Conservation (phyloP, 2,888 invertebrate species). For the Heliconius ismenius region DNA sequence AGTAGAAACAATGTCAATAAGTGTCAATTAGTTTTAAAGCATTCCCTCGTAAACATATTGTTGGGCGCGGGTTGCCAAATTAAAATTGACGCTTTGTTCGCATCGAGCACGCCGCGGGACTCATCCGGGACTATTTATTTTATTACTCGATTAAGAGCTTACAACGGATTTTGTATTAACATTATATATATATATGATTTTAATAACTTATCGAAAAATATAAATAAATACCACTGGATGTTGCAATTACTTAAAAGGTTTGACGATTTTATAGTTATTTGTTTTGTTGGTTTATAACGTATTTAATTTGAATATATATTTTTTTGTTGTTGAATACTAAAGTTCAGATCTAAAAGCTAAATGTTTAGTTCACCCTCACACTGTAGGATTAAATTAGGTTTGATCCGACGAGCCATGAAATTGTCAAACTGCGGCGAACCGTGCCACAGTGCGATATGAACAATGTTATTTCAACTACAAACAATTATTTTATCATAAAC, state of each 20-base stretch:
- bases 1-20: conserved; percentile 42
- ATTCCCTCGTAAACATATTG: conserved; percentile 55
- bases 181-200: conserved; percentile 50
- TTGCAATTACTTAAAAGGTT: conserved; percentile 21
- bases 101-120: conserved; percentile 46
- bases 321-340: not conserved
- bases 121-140: conserved; percentile 62
- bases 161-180: conserved; percentile 56
- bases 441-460: conserved; percentile 48
- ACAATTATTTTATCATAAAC: conserved; percentile 27
- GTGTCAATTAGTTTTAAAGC: conserved; percentile 53
- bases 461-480: conserved; percentile 34
- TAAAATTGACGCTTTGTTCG: conserved; percentile 64
- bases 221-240: conserved; percentile 26
- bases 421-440: conserved; percentile 57
- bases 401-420: conserved; percentile 61
- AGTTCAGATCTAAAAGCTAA: conserved; percentile 18
- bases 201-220: conserved; percentile 47
- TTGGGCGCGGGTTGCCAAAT: conserved; percentile 55
- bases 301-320: not conserved
- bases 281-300: not conserved
- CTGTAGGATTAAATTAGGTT: conserved; percentile 59
- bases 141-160: conserved; percentile 65
- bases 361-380: conserved; percentile 25
- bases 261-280: not conserved